Evolutionary conservation across 2,797 vertebrate species (phyloP).

Genomic region (Coreius guichenoti): DNA sequence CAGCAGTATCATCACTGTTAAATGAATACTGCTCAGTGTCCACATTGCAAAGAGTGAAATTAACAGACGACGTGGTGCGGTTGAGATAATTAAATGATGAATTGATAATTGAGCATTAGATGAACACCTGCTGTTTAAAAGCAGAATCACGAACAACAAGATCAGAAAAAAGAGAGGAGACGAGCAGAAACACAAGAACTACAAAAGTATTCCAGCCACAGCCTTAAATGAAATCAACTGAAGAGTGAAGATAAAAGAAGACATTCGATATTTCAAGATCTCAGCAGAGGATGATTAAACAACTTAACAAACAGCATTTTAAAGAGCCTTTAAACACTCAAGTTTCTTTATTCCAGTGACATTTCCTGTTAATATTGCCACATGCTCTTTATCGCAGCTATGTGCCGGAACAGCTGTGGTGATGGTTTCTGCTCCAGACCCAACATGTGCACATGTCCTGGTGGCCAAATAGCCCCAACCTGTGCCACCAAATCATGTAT

Average conservation of each 20-base stretch:
- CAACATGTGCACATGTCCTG: conserved; percentile 82
- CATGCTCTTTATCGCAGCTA: conserved; percentile 67
- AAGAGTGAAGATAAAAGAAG: neutral
- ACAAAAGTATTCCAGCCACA: neutral
- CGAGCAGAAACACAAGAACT: too few relatives aligned
- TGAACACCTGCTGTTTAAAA: too few relatives aligned
- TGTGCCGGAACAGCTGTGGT: conserved; percentile 81
- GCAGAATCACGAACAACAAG: too few relatives aligned
- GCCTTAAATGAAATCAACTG: neutral
- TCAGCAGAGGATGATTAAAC: neutral
- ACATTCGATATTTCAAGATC: neutral
- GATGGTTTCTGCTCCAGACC: conserved; percentile 84
- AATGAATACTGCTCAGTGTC: too few relatives aligned
- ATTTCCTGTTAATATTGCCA: conserved; percentile 6
- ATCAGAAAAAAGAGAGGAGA: too few relatives aligned
- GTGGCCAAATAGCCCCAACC: conserved; percentile 77
- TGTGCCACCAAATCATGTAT: conserved; percentile 76
- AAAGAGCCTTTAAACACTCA: neutral
- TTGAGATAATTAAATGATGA: neutral
- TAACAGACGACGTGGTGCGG: too few relatives aligned
- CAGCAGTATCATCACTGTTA: too few relatives aligned
- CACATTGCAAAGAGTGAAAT: too few relatives aligned
- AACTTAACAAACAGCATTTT: neutral
- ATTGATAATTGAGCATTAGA: too few relatives aligned
- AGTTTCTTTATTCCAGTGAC: neutral